Percentiles rank a stretch among this genome's conserved stretches.
phyloP scores from a whole-genome alignment of 2,888 invertebrate genomes.

The Platypus cylindrus region DNA sequence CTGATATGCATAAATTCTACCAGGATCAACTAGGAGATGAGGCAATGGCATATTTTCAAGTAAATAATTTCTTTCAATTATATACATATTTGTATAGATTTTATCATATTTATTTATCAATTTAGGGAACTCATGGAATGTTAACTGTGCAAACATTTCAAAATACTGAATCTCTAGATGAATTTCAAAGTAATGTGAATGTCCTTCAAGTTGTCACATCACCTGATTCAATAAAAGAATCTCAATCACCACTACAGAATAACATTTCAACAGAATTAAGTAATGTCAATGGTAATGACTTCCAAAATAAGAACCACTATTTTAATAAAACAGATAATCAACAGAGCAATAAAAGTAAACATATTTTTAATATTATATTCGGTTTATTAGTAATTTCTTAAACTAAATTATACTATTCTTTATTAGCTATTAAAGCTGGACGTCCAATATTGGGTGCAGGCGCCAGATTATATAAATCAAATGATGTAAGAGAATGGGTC shows the following conservation, averaged over 20 bases:
- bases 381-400: neutral
- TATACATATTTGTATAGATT: no score
- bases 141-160: conserved; percentile 29
- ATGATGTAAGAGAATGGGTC: conserved; percentile 17
- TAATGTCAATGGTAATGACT: conserved; percentile 13
- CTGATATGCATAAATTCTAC: conserved; percentile 32
- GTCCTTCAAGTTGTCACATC: conserved; percentile 28
- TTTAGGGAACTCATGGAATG: conserved; percentile 23
- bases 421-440: conserved; percentile 18
- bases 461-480: conserved; percentile 23
- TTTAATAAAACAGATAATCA: conserved; percentile 4
- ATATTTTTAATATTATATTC: neutral
- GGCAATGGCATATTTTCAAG: conserved; percentile 29
- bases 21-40: conserved; percentile 28
- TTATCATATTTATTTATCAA: conserved; percentile 7
- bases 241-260: no score
- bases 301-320: conserved; percentile 13
- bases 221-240: no score
- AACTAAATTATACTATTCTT: no score
- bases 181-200: conserved; percentile 29
- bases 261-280: no score
- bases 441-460: conserved; percentile 32
- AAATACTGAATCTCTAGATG: conserved; percentile 26
- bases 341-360: conserved; percentile 5
- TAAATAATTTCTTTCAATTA: conserved; percentile 15